Evolutionary conservation across 1,140 invertebrate species (phyloP).

Genomic region (Cherax destructor): DNA sequence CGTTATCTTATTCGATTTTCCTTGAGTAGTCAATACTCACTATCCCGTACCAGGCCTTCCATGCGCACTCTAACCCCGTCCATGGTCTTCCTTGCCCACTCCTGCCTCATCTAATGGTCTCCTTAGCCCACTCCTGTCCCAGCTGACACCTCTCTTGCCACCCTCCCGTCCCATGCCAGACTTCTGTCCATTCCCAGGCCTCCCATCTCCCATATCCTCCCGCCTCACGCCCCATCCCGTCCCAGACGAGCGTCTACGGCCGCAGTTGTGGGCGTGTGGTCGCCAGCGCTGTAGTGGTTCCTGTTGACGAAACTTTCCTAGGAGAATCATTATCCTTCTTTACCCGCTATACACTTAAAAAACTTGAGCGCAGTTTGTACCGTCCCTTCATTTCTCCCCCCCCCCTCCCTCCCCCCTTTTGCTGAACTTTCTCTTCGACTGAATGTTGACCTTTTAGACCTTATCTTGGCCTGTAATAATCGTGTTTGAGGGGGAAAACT

Average conservation of each 20-base stretch:
- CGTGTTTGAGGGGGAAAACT: neutral
- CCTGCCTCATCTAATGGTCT: neutral
- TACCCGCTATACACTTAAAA: constrained; percentile 1
- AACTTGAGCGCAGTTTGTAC: neutral
- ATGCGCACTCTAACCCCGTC: neutral
- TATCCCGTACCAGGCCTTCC: neutral
- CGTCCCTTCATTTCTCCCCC: neutral
- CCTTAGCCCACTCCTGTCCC: too few species aligned
- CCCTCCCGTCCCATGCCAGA: neutral
- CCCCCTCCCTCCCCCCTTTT: neutral
- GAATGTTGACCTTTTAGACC: neutral
- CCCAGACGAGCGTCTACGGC: neutral
- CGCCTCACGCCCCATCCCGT: constrained; percentile 17
- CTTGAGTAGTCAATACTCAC: too few species aligned
- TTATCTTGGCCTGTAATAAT: neutral
- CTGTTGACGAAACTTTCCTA: neutral
- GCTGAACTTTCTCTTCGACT: neutral
- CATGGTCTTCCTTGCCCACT: neutral
- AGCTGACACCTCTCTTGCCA: too few species aligned
- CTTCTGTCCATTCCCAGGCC: neutral
- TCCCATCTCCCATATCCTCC: neutral
- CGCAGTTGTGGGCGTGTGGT: constrained; percentile 49
- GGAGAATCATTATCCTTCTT: neutral
- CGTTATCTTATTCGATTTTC: neutral
- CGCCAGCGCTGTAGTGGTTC: constrained; percentile 39